phyloP scores from a whole-genome alignment of 1,140 invertebrate genomes.

The Drosophila melanogaster region DNA sequence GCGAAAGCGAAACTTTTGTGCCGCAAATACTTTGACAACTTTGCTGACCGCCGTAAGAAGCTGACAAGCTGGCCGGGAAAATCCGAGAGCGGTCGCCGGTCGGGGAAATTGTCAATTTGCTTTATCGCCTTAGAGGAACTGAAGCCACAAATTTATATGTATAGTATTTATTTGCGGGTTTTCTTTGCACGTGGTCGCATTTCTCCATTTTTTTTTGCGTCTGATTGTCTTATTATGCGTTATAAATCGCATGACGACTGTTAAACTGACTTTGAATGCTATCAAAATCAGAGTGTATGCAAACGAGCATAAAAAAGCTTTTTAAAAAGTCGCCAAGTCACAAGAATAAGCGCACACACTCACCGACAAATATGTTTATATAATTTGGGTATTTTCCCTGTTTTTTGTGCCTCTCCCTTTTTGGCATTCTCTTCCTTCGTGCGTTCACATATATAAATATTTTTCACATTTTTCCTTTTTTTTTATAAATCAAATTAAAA shows the following conservation, averaged over 20 bases:
- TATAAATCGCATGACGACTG: constrained; percentile 70
- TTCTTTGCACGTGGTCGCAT: constrained; percentile 32
- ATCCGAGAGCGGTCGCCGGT: constrained; percentile 32
- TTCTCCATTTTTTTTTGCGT: constrained; percentile 7
- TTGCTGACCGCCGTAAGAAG: constrained; percentile 43
- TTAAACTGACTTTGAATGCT: constrained; percentile 75
- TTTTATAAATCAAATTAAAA: constrained; percentile 80
- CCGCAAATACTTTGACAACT: constrained; percentile 62
- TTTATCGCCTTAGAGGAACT: constrained; percentile 59
- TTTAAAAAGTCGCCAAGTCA: constrained; percentile 66
- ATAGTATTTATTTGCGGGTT: constrained; percentile 8
- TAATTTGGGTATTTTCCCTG: constrained; percentile 15
- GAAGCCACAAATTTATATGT: constrained; percentile 1
- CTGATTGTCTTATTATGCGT: constrained; percentile 71
- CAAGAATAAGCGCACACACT: constrained; percentile 22
- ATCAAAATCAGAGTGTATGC: constrained; percentile 68
- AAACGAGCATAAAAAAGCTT: constrained; percentile 79
- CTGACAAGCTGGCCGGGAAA: constrained; percentile 41
- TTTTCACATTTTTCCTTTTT: constrained; percentile 59
- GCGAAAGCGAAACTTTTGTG: constrained; percentile 58
- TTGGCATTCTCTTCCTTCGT: constrained; percentile 50
- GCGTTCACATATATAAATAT: constrained; percentile 63
- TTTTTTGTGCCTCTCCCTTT: constrained; percentile 19
- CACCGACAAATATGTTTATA: neutral
- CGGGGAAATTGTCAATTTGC: constrained; percentile 68